These are phyloP conservation scores for Eulemur mongoz DNA, from an alignment of 2,797 vertebrate species.

Conservation along the genomic window DNA sequence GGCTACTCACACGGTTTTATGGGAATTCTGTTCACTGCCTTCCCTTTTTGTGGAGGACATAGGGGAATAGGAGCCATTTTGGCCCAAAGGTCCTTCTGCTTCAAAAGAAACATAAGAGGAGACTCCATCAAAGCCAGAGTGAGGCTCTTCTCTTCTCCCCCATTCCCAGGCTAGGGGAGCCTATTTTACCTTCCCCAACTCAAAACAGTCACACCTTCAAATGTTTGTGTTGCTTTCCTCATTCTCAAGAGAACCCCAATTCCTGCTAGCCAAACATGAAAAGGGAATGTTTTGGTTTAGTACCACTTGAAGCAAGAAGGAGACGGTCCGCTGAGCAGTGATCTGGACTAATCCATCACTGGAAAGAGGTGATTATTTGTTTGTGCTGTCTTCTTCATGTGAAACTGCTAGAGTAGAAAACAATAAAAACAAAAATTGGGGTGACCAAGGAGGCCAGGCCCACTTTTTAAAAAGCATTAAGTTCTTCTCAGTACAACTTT, in stretches of 20 bases:
- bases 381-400: background rate
- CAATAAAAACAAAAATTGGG: background rate
- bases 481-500: background rate
- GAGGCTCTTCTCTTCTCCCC: background rate
- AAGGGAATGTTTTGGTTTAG: background rate
- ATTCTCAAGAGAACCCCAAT: background rate
- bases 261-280: background rate
- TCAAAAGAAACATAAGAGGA: background rate
- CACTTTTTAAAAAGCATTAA: background rate
- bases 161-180: background rate
- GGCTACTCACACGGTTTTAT: background rate
- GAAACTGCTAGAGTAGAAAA: background rate
- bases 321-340: background rate
- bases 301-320: background rate
- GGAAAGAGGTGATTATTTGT: background rate
- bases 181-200: background rate
- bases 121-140: background rate
- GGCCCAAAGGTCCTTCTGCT: background rate
- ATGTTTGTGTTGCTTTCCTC: background rate
- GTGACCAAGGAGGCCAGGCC: background rate
- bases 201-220: background rate
- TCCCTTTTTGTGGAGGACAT: background rate
- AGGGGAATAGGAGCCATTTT: background rate
- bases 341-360: background rate
- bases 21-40: background rate